Evolutionary conservation across 2,113 vertebrate species (phyloP).

Genomic region (Leuciscus idus): DNA sequence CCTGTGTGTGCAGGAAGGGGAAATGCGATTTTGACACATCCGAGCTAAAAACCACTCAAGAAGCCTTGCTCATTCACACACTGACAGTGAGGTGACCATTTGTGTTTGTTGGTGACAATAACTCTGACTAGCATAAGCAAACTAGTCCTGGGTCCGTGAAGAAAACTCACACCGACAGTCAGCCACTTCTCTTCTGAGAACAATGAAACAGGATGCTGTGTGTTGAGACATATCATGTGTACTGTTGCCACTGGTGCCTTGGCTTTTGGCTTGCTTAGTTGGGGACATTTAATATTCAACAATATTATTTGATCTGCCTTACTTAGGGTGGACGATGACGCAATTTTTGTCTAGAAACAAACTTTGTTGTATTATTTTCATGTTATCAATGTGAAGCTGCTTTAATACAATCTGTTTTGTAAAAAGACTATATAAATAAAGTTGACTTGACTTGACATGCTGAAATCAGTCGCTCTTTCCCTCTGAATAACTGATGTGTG

Average conservation of each 20-base stretch:
- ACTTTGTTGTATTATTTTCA: too few species aligned
- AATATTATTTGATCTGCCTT: too few species aligned
- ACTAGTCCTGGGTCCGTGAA: not conserved
- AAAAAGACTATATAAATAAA: too few species aligned
- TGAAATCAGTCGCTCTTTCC: not conserved
- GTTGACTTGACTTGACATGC: too few species aligned
- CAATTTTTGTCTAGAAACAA: too few species aligned
- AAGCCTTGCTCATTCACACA: not conserved
- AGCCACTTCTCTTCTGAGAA: not conserved
- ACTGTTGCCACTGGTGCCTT: too few species aligned
- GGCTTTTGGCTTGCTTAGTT: too few species aligned
- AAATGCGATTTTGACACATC: not conserved
- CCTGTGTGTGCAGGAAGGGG: slow-evolving; percentile 71
- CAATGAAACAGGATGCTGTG: slow-evolving; percentile 47
- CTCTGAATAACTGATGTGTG: slow-evolving; percentile 4
- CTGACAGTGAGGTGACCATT: not conserved
- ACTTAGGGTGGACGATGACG: too few species aligned
- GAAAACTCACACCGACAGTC: not conserved
- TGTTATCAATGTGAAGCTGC: too few species aligned
- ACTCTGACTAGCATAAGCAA: not conserved
- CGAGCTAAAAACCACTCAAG: not conserved
- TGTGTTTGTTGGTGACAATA: not conserved
- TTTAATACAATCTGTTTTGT: too few species aligned
- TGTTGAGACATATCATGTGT: not conserved
- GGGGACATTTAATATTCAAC: too few species aligned